Base-by-base conservation (phyloP, 2,797 vertebrate species). In the Danio kyathit region DNA sequence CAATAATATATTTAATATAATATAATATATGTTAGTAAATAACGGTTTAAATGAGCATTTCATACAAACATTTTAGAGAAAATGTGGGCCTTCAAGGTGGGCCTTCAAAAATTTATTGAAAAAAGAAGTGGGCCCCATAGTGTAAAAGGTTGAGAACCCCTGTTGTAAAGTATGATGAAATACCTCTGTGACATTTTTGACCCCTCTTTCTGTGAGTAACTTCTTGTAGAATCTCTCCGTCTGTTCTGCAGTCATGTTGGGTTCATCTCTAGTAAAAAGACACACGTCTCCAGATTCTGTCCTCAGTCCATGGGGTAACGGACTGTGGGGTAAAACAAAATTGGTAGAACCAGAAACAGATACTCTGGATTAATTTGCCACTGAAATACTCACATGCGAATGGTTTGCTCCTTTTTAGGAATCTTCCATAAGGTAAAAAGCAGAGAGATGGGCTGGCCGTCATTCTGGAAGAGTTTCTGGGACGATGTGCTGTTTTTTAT, bases 251-350 rank as follows among this genome's bases (percentile, higher is more conserved):
- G 95, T 94, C 94, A 96, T 95, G 9, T 94, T 92, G 52, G 95
- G 96, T 71, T 99, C 97, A 74, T 99, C 97, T 89, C 89, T 97
- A 10, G 97, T 98, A 88, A 99, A 97, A 2, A 99, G 94, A 87
- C 98, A 99, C n/a, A 99, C 80, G 0, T 99, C 96, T 4, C 91
- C 85, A 0, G 93, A 91, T 61, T 96, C 95, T 0, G 91, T 38
- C 9, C 94, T 92, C 80, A 96, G 92, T 21, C 91, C 88, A 79
- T 97, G 94, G 40, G 98, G 97, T 88, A 99, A 83, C 0, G 94
- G 91, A 85, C 96, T 98, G 84, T 4, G 66, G 40, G 0, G 5
- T 8, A 66, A 6, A 13, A 38, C 21, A 78, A 1, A 69, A 6
- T 46, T 59, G 14, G 29, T 77, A 4, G 78, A 17, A 59, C 5